phyloP scores from a whole-genome alignment of 1,140 invertebrate genomes.

The Drosophila hydei region DNA sequence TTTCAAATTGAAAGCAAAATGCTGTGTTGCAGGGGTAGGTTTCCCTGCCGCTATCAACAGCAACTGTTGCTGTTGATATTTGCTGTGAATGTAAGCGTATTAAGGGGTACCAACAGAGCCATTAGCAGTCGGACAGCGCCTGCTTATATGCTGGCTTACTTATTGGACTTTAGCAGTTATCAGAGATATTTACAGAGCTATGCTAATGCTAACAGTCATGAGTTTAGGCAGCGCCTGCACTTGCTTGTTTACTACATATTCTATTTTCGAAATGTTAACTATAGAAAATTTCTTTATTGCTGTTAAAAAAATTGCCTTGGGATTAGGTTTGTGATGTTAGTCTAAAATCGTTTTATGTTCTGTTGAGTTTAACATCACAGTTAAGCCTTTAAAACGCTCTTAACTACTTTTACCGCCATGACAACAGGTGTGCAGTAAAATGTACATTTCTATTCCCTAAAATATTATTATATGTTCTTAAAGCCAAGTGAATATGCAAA shows the following conservation, averaged over 20 bases:
- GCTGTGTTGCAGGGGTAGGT: not conserved
- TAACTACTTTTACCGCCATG: not conserved
- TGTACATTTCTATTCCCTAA: not conserved
- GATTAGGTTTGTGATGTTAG: no score
- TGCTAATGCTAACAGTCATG: not conserved
- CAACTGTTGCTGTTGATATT: not conserved
- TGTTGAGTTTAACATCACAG: not conserved
- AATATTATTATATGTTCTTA: not conserved
- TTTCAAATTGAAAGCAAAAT: not conserved
- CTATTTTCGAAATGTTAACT: not conserved
- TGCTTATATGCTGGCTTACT: not conserved
- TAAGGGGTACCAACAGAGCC: not conserved
- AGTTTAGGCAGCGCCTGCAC: not conserved
- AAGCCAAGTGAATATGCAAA: no score
- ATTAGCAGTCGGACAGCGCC: no score
- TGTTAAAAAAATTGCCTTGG: conserved; percentile 1
- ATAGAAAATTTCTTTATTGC: not conserved
- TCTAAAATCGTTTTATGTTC: not conserved
- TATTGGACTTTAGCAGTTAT: not conserved
- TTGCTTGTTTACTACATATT: not conserved
- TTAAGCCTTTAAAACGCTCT: not conserved
- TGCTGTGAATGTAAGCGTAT: not conserved
- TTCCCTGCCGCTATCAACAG: not conserved
- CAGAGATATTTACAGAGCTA: not conserved
- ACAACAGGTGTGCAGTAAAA: conserved; percentile 20